Evolutionary conservation across 2,888 invertebrate genomes (phyloP), one percentile per base, ranked within the genome.

Genomic region (Thera obeliscata): DNA sequence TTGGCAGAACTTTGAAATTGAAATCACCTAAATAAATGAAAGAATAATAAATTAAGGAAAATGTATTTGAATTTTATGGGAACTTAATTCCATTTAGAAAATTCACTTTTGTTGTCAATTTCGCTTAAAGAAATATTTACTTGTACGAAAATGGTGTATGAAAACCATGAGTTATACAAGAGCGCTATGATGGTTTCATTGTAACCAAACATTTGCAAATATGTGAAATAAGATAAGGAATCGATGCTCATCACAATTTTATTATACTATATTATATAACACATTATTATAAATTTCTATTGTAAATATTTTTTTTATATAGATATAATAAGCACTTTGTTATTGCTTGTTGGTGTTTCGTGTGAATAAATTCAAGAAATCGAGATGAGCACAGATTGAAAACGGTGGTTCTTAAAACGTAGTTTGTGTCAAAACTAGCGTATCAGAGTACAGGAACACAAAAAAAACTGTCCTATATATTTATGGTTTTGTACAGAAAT

Each of bases 31-130:
- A 3, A 4, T 87, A 85, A 87, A 88, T 84, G 77, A 88, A 84
- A 83, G 77, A 83, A 35, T 9, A 83, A 35, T 9, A 7, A 41
- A 35, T 85, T 80, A 22, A 78, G 76, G 78, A 76, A 72, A 73
- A 74, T 80, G 74, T 73, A 74, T 71, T 68, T 76, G 76, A 79
- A 81, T 87, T 88, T 90, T 88, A 86, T 82, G 92, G 91, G 91
- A 89, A 91, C 91, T 91, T 91, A 91, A 93, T 92, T 93, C 92
- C 92, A 93, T 90, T 90, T 91, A 91, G 91, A 86, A 83, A 84
- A 81, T 79, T 84, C 78, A 79, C 75, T 66, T 72, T 74, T 71
- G 75, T 80, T 81, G 81, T 81, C 76, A 82, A 81, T 81, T 81
- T 76, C 76, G 74, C 77, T 72, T 76, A 78, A 76, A 74, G 73